Evolutionary conservation across 2,888 invertebrate species (phyloP).

Genomic region (Apamea anceps): DNA sequence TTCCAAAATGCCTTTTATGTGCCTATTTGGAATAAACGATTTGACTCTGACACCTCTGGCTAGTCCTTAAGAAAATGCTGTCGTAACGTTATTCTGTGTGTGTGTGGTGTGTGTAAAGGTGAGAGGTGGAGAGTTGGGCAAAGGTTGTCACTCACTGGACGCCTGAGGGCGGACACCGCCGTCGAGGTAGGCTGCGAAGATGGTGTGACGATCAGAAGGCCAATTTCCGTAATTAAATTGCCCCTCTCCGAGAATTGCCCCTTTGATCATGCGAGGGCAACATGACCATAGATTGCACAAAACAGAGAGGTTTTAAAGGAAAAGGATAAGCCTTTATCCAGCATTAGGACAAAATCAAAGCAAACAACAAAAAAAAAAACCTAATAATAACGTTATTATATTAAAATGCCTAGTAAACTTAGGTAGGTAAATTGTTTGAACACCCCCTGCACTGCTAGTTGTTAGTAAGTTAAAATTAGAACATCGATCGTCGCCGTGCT

Average conservation of each 20-base stretch:
- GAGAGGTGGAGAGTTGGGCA: neutral
- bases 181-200: neutral
- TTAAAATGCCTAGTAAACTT: neutral
- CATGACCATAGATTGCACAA: neutral
- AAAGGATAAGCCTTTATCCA: accelerated
- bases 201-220: neutral
- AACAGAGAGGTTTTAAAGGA: neutral
- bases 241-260: no score
- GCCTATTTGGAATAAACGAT: neutral
- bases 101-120: no score
- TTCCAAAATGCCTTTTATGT: neutral
- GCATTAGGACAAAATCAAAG: neutral
- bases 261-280: neutral
- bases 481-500: conserved; percentile 46
- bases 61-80: neutral
- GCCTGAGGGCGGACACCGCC: neutral
- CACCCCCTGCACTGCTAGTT: neutral
- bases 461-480: conserved; percentile 53
- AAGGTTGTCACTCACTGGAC: neutral
- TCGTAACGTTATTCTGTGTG: no score
- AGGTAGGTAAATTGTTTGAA: neutral
- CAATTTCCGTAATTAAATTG: no score
- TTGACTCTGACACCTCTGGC: neutral
- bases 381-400: neutral
- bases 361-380: neutral